These are phyloP conservation scores for Amphipoea oculea DNA, from an alignment of 2,888 invertebrate species.

Conservation along the genomic window DNA sequence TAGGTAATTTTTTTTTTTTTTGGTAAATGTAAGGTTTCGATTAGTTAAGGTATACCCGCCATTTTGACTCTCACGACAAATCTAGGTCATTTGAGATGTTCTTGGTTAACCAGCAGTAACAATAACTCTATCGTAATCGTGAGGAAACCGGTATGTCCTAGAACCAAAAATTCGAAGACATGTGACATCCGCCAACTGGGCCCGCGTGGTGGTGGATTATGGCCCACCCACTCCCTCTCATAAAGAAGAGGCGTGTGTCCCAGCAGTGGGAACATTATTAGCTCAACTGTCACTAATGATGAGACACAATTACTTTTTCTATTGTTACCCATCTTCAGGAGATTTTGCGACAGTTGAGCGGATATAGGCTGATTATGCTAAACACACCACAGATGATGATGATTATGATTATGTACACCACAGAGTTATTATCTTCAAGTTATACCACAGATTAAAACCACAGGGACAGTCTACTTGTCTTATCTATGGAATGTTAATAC, in stretches of 20 bases:
- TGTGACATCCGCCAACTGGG: not conserved
- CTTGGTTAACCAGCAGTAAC: not conserved
- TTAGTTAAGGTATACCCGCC: no score
- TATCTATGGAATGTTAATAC: constrained; percentile 75
- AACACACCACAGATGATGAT: not conserved
- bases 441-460: constrained; percentile 49
- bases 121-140: no score
- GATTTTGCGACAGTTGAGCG: no score
- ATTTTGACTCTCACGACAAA: not conserved
- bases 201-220: no score
- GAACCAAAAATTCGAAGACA: no score
- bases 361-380: not conserved
- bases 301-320: no score
- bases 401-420: not conserved
- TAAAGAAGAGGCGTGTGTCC: not conserved
- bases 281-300: no score
- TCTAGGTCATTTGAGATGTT: not conserved
- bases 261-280: not conserved
- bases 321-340: no score
- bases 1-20: no score
- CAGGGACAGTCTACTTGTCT: constrained; percentile 64
- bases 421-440: constrained; percentile 17
- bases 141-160: no score
- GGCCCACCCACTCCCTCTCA: no score
- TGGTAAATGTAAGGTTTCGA: no score